phyloP scores from a whole-genome alignment of 2,113 vertebrate species.

The Lanius collurio region DNA sequence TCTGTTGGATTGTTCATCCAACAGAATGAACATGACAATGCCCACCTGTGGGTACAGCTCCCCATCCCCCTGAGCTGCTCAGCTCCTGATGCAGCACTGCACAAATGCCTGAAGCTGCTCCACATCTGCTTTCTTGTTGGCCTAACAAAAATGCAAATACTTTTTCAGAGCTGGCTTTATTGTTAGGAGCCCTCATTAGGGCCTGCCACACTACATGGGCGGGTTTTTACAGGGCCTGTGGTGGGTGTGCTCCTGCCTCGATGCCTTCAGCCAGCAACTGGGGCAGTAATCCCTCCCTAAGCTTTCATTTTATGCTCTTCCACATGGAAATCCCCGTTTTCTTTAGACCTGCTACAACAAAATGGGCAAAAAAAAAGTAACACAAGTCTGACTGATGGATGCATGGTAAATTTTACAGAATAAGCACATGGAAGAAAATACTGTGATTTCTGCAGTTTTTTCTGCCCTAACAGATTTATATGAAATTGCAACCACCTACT shows the following conservation, averaged over 20 bases:
- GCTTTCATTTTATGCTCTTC: not conserved
- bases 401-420: not conserved
- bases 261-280: not conserved
- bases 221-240: not conserved
- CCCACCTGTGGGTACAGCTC: not conserved
- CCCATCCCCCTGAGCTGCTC: not conserved
- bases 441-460: not conserved
- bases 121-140: constrained; percentile 6
- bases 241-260: not conserved
- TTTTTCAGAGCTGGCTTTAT: not conserved
- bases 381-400: not conserved
- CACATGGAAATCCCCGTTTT: not conserved
- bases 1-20: not conserved
- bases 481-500: not conserved
- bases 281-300: not conserved
- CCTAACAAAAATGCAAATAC: not conserved
- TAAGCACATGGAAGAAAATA: not conserved
- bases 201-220: not conserved
- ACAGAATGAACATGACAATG: not conserved
- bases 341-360: not conserved
- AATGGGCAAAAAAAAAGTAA: not conserved
- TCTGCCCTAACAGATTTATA: not conserved
- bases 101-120: not conserved
- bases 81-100: not conserved
- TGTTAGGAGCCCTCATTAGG: constrained; percentile 6